Evolutionary conservation across 2,888 invertebrate species (phyloP).

Genomic region (Hydrotaea diabolus): DNA sequence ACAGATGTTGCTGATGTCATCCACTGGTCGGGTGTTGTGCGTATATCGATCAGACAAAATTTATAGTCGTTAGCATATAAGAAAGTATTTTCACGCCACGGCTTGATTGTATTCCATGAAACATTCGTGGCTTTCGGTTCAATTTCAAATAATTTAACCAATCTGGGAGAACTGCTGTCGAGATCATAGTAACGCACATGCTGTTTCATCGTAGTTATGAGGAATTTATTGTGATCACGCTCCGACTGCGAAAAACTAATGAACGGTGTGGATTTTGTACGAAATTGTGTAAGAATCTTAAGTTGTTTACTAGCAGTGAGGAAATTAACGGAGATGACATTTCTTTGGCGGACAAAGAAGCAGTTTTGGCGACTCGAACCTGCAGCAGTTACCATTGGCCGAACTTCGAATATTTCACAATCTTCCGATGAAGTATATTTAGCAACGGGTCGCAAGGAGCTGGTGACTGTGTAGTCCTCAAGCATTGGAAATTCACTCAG

Average conservation of each 20-base stretch:
- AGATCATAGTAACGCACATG: conserved; percentile 73
- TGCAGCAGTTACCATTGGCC: conserved; percentile 63
- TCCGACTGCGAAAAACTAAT: conserved; percentile 75
- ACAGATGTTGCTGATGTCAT: conserved; percentile 52
- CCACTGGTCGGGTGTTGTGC: conserved; percentile 71
- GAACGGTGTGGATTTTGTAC: conserved; percentile 71
- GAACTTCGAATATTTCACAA: conserved; percentile 76
- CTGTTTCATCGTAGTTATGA: conserved; percentile 75
- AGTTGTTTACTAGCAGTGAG: conserved; percentile 50
- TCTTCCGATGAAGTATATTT: background rate
- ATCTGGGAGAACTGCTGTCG: conserved; percentile 42
- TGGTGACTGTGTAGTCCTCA: background rate
- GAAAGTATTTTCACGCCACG: conserved; percentile 72
- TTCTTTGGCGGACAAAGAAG: conserved; percentile 72
- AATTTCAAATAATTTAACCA: conserved; percentile 66
- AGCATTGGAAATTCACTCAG: conserved; percentile 48
- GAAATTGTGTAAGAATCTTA: conserved; percentile 59
- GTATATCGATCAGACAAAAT: conserved; percentile 74
- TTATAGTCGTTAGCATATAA: conserved; percentile 73
- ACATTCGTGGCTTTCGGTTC: conserved; percentile 43
- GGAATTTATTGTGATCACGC: conserved; percentile 67
- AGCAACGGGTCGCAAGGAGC: background rate
- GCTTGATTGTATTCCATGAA: conserved; percentile 74
- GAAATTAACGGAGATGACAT: conserved; percentile 72
- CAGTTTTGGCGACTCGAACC: conserved; percentile 64